Conservation (phyloP, 2,113 vertebrate species). For the Chlorocebus sabaeus region DNA sequence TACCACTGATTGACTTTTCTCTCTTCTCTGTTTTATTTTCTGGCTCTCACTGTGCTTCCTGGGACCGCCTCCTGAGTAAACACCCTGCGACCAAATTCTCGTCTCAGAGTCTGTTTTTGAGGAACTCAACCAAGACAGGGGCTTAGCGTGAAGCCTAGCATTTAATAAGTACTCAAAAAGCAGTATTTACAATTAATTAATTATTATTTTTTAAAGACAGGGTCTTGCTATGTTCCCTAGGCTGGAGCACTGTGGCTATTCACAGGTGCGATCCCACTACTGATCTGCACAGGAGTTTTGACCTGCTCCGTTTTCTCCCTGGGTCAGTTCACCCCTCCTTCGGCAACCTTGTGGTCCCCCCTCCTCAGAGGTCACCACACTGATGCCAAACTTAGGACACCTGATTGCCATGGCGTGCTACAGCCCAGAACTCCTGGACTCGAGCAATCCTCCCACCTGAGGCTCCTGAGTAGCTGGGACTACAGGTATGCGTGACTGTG, state of each 20-base stretch:
- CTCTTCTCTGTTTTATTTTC: neutral
- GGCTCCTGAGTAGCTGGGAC: neutral
- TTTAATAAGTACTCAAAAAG: neutral
- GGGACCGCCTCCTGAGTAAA: neutral
- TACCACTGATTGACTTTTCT: neutral
- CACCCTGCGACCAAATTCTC: neutral
- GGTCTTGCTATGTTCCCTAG: neutral
- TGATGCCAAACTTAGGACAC: neutral
- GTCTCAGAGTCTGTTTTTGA: neutral
- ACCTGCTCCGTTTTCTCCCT: neutral
- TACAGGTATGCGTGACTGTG: neutral
- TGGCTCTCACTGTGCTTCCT: neutral
- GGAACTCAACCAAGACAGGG: neutral
- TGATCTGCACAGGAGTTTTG: neutral
- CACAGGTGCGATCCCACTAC: neutral
- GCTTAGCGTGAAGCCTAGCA: neutral
- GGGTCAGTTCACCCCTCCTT: neutral
- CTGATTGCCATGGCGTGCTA: no score
- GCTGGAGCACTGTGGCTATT: neutral
- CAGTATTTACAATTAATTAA: neutral
- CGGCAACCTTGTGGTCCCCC: neutral
- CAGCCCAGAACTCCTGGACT: neutral
- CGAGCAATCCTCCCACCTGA: neutral
- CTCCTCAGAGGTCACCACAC: neutral
- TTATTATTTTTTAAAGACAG: neutral